Evolutionary conservation across 2,113 vertebrate species (phyloP).

Genomic region (Rhea pennata): DNA sequence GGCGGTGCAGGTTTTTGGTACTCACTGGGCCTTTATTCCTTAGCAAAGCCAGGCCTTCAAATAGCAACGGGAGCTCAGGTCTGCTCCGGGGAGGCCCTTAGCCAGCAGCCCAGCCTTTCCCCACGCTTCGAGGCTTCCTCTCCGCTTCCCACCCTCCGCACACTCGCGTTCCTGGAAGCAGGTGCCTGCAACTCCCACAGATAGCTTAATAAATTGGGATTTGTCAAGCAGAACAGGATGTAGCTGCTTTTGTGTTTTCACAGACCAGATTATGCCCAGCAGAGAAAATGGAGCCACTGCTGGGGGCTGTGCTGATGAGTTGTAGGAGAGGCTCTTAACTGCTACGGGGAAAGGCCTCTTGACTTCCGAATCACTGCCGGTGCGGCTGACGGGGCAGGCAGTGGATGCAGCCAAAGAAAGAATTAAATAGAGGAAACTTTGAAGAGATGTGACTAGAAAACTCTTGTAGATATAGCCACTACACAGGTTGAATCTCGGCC

Average conservation of each 20-base stretch:
- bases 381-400: neutral
- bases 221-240: neutral
- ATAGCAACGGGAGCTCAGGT: fast-evolving
- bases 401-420: neutral
- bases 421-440: neutral
- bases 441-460: neutral
- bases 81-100: neutral
- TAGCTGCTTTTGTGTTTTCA: neutral
- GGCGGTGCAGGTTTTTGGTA: fast-evolving
- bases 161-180: neutral
- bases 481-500: neutral
- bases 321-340: neutral
- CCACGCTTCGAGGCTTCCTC: neutral
- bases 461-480: neutral
- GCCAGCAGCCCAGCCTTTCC: neutral
- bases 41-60: neutral
- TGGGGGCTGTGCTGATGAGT: neutral
- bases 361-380: fast-evolving
- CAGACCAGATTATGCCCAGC: neutral
- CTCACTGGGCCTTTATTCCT: neutral
- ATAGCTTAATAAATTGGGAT: neutral
- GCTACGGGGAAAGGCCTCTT: neutral
- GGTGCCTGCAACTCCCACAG: neutral
- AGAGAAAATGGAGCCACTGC: neutral
- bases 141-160: too few relatives aligned